Conservation (phyloP, 1,140 invertebrate species). For the Prorops nasuta region DNA sequence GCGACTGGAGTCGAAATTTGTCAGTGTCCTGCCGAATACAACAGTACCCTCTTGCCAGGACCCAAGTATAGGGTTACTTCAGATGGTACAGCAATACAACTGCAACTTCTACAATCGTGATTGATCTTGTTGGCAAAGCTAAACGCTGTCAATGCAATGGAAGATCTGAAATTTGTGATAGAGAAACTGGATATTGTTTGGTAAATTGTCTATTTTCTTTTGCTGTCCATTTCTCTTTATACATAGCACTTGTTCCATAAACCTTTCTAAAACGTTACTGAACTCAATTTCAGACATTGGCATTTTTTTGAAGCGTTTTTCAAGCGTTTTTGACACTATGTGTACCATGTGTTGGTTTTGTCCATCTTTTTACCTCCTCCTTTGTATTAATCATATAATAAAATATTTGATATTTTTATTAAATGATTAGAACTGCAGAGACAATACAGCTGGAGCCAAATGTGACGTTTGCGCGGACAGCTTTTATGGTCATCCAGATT, state of each 20-base stretch:
- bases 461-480: constrained; percentile 82
- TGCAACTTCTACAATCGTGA: constrained; percentile 62
- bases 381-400: too few species aligned
- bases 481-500: constrained; percentile 75
- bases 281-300: too few species aligned
- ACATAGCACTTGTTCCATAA: too few species aligned
- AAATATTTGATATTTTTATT: too few species aligned
- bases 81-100: constrained; percentile 64
- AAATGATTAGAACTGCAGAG: constrained; percentile 76
- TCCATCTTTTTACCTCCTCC: too few species aligned
- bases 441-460: constrained; percentile 74
- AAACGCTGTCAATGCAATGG: constrained; percentile 81
- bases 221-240: too few species aligned
- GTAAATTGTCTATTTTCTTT: constrained; percentile 54
- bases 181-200: constrained; percentile 81
- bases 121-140: constrained; percentile 78
- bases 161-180: constrained; percentile 76
- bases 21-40: constrained; percentile 77
- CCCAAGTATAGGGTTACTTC: constrained; percentile 83
- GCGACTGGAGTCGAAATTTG: constrained; percentile 87
- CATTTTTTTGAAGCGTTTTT: too few species aligned
- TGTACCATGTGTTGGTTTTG: too few species aligned
- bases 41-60: constrained; percentile 83
- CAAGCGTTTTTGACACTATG: too few species aligned
- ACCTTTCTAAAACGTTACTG: too few species aligned